Evolutionary conservation across 1,140 invertebrate genomes (phyloP).

Genomic region (Drosophila kurseongensis): DNA sequence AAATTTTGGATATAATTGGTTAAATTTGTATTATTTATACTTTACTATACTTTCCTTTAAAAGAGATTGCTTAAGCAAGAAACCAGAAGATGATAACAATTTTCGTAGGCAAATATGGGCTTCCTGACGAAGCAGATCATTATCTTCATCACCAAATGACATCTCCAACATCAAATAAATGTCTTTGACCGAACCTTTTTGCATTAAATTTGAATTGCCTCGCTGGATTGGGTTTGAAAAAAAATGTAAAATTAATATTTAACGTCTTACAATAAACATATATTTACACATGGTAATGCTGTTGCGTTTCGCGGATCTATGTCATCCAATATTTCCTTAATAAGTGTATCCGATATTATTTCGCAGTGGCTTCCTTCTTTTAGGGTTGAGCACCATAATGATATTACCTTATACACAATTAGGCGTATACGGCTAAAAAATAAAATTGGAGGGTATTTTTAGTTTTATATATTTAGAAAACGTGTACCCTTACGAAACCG

Average conservation of each 20-base stretch:
- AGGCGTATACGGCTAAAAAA: constrained; percentile 40
- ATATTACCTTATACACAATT: constrained; percentile 30
- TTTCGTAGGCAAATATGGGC: constrained; percentile 37
- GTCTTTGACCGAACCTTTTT: background rate
- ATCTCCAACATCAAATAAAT: constrained; percentile 1
- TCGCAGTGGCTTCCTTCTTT: constrained; percentile 54
- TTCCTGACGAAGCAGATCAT: constrained; percentile 5
- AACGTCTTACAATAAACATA: background rate
- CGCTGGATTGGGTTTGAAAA: background rate
- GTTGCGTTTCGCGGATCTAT: constrained; percentile 3
- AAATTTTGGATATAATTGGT: background rate
- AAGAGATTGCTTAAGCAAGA: constrained; percentile 23
- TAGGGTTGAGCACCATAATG: constrained; percentile 41
- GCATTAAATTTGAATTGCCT: background rate
- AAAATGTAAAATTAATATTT: background rate
- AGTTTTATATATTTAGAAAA: too few species aligned
- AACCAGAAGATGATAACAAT: constrained; percentile 40
- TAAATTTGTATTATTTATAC: background rate
- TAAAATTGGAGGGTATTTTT: too few species aligned
- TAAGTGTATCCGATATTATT: constrained; percentile 33
- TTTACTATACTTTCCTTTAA: constrained; percentile 37
- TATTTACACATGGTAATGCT: constrained; percentile 25
- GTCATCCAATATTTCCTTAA: constrained; percentile 42
- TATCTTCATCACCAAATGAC: background rate
- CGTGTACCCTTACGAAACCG: too few species aligned